phyloP scores from a whole-genome alignment of 2,113 vertebrate genomes.

The Burhinus oedicnemus region DNA sequence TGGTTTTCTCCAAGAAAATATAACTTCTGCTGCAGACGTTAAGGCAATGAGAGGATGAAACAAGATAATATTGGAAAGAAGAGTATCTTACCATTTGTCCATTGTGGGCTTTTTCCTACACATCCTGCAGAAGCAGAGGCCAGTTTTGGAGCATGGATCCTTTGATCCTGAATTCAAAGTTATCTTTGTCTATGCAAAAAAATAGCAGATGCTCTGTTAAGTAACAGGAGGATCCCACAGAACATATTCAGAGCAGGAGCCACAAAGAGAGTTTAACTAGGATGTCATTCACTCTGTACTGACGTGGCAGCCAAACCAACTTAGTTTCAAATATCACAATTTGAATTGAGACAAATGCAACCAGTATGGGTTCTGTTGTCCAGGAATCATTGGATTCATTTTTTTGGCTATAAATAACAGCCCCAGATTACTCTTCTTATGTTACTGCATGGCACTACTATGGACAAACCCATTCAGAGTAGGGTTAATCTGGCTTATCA shows the following conservation, averaged over 20 bases:
- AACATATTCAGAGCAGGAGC: background rate
- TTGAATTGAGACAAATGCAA: background rate
- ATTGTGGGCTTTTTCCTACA: background rate
- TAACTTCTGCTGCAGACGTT: background rate
- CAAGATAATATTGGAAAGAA: background rate
- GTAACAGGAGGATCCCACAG: background rate
- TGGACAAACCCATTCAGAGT: background rate
- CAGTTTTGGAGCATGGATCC: rapidly evolving
- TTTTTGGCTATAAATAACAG: background rate
- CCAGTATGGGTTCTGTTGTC: background rate
- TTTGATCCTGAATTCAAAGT: background rate
- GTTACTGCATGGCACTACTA: background rate
- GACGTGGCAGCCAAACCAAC: background rate
- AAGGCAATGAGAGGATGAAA: background rate
- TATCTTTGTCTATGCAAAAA: background rate
- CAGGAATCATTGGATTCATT: background rate
- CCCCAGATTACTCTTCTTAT: background rate
- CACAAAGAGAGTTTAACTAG: background rate
- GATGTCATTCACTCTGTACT: background rate
- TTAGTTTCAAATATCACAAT: background rate
- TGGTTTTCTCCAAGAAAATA: background rate
- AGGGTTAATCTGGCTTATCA: background rate
- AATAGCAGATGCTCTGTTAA: background rate
- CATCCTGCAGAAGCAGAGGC: background rate
- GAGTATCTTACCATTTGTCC: background rate